phyloP scores from a whole-genome alignment of 2,888 invertebrate genomes.

The Anaspis maculata region DNA sequence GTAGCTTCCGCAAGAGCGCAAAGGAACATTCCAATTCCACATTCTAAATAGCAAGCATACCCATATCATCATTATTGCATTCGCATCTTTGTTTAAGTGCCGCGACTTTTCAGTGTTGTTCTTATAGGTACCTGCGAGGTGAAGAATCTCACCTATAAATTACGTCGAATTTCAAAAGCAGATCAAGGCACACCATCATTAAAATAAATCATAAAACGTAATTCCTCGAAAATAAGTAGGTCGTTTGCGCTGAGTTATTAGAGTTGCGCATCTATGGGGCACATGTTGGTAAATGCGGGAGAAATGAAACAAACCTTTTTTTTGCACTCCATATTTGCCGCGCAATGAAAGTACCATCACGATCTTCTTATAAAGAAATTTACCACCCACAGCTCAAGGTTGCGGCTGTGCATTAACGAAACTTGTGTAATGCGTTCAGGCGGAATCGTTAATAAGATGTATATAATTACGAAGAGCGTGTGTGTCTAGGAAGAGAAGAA shows the following conservation, averaged over 20 bases:
- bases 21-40: too few species aligned
- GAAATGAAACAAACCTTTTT: constrained; percentile 13
- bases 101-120: too few species aligned
- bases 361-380: constrained; percentile 11
- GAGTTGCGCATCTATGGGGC: constrained; percentile 3
- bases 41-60: too few species aligned
- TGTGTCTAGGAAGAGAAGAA: too few species aligned
- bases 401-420: constrained; percentile 6
- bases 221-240: not conserved
- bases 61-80: too few species aligned
- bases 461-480: too few species aligned
- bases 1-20: too few species aligned
- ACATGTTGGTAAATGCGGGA: constrained; percentile 8
- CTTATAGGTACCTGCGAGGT: too few species aligned
- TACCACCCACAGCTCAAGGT: constrained; percentile 15
- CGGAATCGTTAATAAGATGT: constrained; percentile 4
- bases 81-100: too few species aligned
- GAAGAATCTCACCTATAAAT: too few species aligned
- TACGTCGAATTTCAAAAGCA: constrained; percentile 9
- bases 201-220: constrained; percentile 5
- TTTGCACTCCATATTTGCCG: constrained; percentile 12
- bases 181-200: constrained; percentile 9
- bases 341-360: constrained; percentile 14
- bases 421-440: constrained; percentile 10
- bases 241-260: not conserved